Base-by-base conservation (phyloP, 2,113 vertebrate species). In the Chloebia gouldiae region DNA sequence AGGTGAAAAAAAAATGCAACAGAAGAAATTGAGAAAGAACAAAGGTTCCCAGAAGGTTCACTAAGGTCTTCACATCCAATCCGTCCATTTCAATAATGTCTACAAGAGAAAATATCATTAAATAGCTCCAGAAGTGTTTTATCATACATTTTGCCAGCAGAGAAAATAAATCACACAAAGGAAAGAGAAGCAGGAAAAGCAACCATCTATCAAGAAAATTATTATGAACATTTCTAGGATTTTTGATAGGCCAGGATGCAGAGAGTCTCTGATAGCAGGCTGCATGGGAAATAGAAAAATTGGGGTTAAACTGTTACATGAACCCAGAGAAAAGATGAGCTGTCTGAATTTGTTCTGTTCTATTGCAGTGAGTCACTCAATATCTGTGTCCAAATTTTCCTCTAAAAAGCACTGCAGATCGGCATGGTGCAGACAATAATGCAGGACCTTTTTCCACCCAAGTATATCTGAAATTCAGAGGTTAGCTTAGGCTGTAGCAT, bases 251-350 rank as follows among this genome's bases (percentile, higher is more conserved):
- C 49, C 33, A 35, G 59, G 80, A 78, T 35, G 78, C 57, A 94
- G 53, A 68, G 30, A 10, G 39, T 77, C 76, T 44, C 78, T 44
- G 85, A 87, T 61, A 82, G 35, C 56, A 69, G 39, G 54, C 79
- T 93, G 75, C 59, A 37, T 11, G 54, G 50, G 53, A 84, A 88
- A 92, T 27, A 79, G 66, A 76, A 83, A 92, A 90, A 92, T 81
- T 84, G 23, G 72, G 92, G 86, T 96, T 96, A 95, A 90, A 93
- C 61, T 76, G 88, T 56, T 92, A 12, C 9, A 8, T 88, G 93
- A 97, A 95, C 88, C 81, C 80, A 86, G 56, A 81, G 71, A 84
- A 89, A 91, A 72, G 68, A 94, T 51, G 87, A 86, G 68, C 83
- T 93, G 60, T 63, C 81, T 90, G 63, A 78, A 81, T 90, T 76